phyloP scores from a whole-genome alignment of 2,113 vertebrate species.

The Ramphastos sulfuratus region DNA sequence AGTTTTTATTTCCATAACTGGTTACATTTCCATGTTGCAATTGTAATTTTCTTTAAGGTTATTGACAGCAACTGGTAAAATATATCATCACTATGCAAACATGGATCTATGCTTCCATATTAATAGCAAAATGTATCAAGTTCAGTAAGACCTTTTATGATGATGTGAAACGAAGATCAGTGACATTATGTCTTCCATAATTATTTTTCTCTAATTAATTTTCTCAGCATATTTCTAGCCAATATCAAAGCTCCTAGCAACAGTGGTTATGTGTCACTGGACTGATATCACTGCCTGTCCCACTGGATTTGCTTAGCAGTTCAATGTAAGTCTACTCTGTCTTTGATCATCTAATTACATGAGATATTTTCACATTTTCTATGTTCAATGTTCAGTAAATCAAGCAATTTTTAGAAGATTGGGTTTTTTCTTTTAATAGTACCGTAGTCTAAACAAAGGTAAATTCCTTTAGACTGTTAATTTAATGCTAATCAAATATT shows the following conservation, averaged over 20 bases:
- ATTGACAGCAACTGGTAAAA: neutral
- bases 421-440: neutral
- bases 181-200: constrained; percentile 46
- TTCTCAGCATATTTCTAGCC: constrained; percentile 36
- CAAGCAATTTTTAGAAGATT: neutral
- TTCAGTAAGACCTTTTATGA: neutral
- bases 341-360: neutral
- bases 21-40: neutral
- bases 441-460: neutral
- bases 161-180: constrained; percentile 37
- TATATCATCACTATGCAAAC: constrained; percentile 20
- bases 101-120: constrained; percentile 11
- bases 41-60: neutral
- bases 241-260: constrained; percentile 51
- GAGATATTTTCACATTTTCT: neutral
- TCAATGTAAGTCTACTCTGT: neutral
- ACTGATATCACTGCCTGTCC: neutral
- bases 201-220: constrained; percentile 65
- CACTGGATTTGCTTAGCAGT: constrained; percentile 2
- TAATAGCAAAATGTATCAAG: constrained; percentile 32
- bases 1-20: constrained; percentile 27
- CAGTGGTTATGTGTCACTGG: neutral
- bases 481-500: constrained; percentile 16
- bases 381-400: neutral
- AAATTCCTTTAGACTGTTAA: neutral